A percentile compares a stretch with the other conserved stretches of the same genome.
These are phyloP conservation scores for Pimephales promelas DNA, from an alignment of 2,113 vertebrate genomes.

Conservation along the genomic window DNA sequence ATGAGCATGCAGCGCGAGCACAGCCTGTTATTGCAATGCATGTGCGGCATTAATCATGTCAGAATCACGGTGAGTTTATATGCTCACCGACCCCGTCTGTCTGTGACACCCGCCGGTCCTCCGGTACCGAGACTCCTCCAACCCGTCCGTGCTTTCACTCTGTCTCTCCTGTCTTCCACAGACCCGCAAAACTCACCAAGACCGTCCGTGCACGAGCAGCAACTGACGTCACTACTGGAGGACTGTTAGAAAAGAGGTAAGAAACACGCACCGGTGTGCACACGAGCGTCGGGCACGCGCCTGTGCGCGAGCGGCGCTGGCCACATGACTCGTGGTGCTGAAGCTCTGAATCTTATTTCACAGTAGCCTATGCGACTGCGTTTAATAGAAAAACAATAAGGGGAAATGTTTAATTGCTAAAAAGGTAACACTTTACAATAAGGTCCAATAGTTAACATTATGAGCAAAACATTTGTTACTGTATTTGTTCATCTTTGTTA, in stretches of 20 bases:
- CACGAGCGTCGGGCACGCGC: conserved; percentile 9
- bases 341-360: background rate
- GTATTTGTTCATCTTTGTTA: no score
- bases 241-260: background rate
- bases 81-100: background rate
- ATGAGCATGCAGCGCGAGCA: background rate
- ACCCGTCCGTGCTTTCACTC: background rate
- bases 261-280: background rate
- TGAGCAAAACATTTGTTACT: no score
- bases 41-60: background rate
- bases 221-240: conserved; percentile 30
- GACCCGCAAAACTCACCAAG: background rate
- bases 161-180: background rate
- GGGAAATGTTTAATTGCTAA: no score
- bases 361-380: no score
- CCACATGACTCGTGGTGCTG: conserved; percentile 1
- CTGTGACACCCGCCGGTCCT: background rate
- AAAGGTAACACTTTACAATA: no score
- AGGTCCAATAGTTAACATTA: no score
- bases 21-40: background rate
- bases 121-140: background rate
- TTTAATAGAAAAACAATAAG: no score
- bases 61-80: background rate
- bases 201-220: background rate
- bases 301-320: background rate